Percentiles rank a stretch among this genome's conserved stretches.
These are phyloP conservation scores for Petrocephalus microphthalmus DNA, from an alignment of 2,113 vertebrate species.

Conservation along the genomic window DNA sequence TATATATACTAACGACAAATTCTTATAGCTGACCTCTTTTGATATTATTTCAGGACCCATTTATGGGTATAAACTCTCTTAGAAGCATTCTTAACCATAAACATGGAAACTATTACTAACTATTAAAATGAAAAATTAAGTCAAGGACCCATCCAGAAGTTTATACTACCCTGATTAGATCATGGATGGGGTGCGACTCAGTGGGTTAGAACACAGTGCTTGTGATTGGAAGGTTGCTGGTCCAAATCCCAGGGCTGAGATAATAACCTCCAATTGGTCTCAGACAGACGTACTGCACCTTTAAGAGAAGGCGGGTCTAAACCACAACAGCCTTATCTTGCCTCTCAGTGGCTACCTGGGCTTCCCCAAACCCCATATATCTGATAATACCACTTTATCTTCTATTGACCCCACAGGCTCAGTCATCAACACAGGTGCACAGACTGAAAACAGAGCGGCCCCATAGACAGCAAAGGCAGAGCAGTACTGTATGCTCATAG, in stretches of 20 bases:
- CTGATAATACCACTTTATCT: not conserved
- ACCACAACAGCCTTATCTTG: not conserved
- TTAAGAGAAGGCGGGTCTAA: not conserved
- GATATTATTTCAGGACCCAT: not conserved
- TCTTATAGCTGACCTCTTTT: not conserved
- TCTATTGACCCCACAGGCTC: constrained; percentile 19
- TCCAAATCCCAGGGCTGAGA: not conserved
- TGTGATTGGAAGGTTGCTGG: not conserved
- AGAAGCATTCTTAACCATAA: not conserved
- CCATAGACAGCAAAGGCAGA: constrained; percentile 26
- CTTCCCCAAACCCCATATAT: not conserved
- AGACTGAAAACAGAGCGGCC: constrained; percentile 19
- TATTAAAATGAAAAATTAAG: not conserved
- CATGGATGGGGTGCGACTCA: not conserved
- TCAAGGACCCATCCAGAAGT: not conserved
- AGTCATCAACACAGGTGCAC: constrained; percentile 35
- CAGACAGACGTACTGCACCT: not conserved
- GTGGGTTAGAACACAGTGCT: not conserved
- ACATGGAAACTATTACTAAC: not conserved
- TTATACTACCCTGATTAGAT: not conserved
- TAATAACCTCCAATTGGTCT: not conserved
- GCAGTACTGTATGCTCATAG: not conserved
- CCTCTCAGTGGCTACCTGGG: not conserved
- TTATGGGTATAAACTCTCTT: not conserved
- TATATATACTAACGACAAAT: not conserved